A percentile compares a stretch with the other conserved stretches of the same genome.
phyloP scores from a whole-genome alignment of 1,140 invertebrate genomes.

The Caenorhabditis brenneri region DNA sequence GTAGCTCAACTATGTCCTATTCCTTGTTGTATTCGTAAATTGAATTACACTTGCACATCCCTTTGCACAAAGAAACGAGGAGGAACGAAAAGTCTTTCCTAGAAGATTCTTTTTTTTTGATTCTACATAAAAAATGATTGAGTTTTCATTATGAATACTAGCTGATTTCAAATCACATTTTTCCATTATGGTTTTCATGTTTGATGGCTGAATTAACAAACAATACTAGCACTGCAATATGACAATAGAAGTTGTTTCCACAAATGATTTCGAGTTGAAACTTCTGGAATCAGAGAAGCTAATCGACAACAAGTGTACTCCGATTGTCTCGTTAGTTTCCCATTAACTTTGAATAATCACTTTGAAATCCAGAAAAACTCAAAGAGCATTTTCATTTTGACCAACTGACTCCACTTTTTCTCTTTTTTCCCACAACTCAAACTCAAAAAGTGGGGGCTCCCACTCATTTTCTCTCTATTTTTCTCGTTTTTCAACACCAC shows the following conservation, averaged over 20 bases:
- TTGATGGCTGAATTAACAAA: too few relatives aligned
- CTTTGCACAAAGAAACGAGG: background rate
- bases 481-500: background rate
- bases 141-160: background rate
- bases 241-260: too few relatives aligned
- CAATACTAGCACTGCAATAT: too few relatives aligned
- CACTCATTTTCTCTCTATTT: conserved; percentile 13
- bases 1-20: background rate
- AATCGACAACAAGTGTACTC: too few relatives aligned
- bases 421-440: background rate
- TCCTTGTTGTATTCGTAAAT: background rate
- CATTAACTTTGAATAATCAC: too few relatives aligned
- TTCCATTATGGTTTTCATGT: too few relatives aligned
- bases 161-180: too few relatives aligned
- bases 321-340: too few relatives aligned
- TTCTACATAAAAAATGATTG: too few relatives aligned
- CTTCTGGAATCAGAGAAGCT: too few relatives aligned
- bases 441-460: background rate
- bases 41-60: conserved; percentile 14
- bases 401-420: conserved; percentile 9
- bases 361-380: background rate
- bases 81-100: background rate
- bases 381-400: background rate
- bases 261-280: too few relatives aligned
- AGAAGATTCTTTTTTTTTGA: background rate